Base-by-base conservation (phyloP, 2,113 vertebrate genomes). In the Delphinus delphis region DNA sequence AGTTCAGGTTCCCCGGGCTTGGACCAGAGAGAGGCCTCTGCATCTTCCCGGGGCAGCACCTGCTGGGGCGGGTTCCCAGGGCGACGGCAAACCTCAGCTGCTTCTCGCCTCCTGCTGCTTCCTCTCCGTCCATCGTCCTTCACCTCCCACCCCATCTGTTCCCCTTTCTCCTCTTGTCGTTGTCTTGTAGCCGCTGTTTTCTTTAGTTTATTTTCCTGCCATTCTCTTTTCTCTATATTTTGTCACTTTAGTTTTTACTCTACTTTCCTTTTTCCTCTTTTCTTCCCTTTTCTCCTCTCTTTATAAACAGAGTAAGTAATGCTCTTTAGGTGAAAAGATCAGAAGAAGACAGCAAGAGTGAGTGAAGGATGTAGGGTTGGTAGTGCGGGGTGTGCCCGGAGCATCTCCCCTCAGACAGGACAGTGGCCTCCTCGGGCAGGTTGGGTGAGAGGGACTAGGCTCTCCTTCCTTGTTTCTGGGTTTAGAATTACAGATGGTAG, bases 41-140 rank as follows among this genome's bases (percentile, higher is more conserved):
- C 0, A 1, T 14, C 38, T 53, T 50, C 33, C 31, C 18, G 0
- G 1, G 63, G 1, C 0, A 0, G 8, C 31, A 2, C 28, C 50
- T 18, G 28, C 31, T 0, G 1, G 36, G 8, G 4, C 0, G 4
- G 31, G 8, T 41, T 23, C 10, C 47, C 74, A 20, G 8, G n/a
- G 60, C 6, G 17, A 4, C 2, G 1, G 33, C 23, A 3, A 21
- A 4, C 5, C 33, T 68, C 33, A 23, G 28, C 5, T 18, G 26
- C 55, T 60, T 17, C 70, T 33, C 25, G 0, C 58, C 11, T 47
- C 67, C 79, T 25, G 10, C 60, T 15, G 6, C 90, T 15, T 14
- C 21, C 31, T 74, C 12, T 23, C 38, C 50, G 31, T n/a, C 38
- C 70, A 3, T 67, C 10, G 5, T 41, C 53, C 4, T 44, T 53